phyloP scores from a whole-genome alignment of 2,113 vertebrate species.

The Galbula dea region DNA sequence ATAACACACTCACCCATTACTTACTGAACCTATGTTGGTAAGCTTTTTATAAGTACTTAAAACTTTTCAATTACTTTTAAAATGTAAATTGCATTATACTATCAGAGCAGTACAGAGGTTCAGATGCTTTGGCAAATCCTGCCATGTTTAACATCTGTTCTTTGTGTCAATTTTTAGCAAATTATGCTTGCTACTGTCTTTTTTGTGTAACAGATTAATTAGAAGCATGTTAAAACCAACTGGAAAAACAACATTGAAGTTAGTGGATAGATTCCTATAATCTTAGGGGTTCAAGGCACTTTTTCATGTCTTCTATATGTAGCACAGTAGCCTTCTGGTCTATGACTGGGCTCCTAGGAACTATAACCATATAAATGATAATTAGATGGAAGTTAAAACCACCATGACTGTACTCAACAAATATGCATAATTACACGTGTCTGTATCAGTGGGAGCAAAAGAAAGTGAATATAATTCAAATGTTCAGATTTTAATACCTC shows the following conservation, averaged over 20 bases:
- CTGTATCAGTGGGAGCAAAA: not conserved
- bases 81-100: not conserved
- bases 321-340: not conserved
- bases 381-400: not conserved
- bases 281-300: not conserved
- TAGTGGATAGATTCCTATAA: not conserved
- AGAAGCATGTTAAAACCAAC: not conserved
- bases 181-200: not conserved
- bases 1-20: not conserved
- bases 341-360: not conserved
- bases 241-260: not conserved
- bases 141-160: not conserved
- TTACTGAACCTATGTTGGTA: not conserved
- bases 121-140: not conserved
- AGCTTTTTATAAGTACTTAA: not conserved
- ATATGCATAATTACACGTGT: not conserved
- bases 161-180: not conserved
- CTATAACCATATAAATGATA: not conserved
- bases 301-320: not conserved
- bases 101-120: not conserved
- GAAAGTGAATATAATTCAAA: not conserved
- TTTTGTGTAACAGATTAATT: not conserved
- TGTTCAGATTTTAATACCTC: not conserved
- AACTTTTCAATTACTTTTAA: not conserved
- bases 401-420: not conserved